Conservation (phyloP, 1,140 invertebrate genomes). For the Drosophila miranda region DNA sequence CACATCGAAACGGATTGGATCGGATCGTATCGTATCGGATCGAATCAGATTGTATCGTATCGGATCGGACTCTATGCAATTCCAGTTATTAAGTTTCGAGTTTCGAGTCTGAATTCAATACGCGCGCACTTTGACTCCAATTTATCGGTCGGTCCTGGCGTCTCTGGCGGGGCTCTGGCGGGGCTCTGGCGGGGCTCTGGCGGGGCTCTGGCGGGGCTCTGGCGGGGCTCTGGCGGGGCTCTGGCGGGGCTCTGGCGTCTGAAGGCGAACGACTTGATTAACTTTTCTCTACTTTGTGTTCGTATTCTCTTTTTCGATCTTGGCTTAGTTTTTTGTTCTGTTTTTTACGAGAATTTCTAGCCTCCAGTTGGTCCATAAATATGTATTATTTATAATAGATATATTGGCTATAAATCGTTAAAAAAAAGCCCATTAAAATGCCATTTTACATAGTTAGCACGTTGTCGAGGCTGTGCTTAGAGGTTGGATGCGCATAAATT, state of each 20-base stretch:
- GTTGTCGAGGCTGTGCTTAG: conserved; percentile 1
- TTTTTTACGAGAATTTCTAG: conserved; percentile 8
- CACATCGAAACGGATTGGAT: not conserved
- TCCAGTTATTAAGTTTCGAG: conserved; percentile 43
- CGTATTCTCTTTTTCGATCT: conserved; percentile 1
- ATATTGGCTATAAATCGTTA: conserved; percentile 40
- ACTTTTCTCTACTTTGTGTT: conserved; percentile 22
- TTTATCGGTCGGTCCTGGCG: conserved; percentile 21
- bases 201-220: too few relatives aligned
- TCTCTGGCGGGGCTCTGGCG: too few relatives aligned
- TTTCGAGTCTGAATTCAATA: conserved; percentile 33
- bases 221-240: too few relatives aligned
- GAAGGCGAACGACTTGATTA: conserved; percentile 49
- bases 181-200: too few relatives aligned
- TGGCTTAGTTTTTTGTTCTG: conserved; percentile 1
- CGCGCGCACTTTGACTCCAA: conserved; percentile 53
- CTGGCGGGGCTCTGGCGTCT: conserved; percentile 5
- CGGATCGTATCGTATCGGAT: not conserved
- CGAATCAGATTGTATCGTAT: not conserved
- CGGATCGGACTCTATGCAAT: conserved; percentile 16
- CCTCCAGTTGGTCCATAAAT: conserved; percentile 21
- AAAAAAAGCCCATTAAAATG: conserved; percentile 37
- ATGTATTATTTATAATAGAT: conserved; percentile 22
- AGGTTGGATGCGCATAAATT: not conserved
- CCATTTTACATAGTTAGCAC: conserved; percentile 21